phyloP scores from a whole-genome alignment of 2,113 vertebrate species.

The Perca fluviatilis region DNA sequence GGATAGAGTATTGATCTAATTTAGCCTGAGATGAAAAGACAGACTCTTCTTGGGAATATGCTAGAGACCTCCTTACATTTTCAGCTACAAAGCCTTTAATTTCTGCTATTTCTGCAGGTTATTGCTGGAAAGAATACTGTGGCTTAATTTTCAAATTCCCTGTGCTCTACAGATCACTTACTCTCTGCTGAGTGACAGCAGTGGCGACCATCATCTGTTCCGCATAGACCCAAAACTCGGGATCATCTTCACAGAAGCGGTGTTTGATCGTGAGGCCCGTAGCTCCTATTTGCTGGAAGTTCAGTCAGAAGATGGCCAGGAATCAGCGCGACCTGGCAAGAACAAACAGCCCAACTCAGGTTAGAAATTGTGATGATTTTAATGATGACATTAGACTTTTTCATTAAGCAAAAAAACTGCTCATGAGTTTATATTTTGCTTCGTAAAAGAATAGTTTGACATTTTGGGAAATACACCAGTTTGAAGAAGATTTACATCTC shows the following conservation, averaged over 20 bases:
- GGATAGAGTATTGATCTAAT: slow-evolving; percentile 41
- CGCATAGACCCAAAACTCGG: slow-evolving; percentile 87
- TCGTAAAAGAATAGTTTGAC: background rate
- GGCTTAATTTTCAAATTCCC: slow-evolving; percentile 24
- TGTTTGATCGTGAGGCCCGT: slow-evolving; percentile 92
- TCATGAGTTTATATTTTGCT: background rate
- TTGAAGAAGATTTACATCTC: background rate
- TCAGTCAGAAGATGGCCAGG: slow-evolving; percentile 89
- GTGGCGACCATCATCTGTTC: slow-evolving; percentile 88
- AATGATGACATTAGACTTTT: background rate
- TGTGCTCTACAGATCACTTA: slow-evolving; percentile 88
- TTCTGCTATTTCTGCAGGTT: slow-evolving; percentile 18
- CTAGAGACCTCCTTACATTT: slow-evolving; percentile 44
- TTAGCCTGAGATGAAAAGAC: slow-evolving; percentile 29
- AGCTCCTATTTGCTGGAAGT: slow-evolving; percentile 91
- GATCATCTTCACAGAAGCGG: slow-evolving; percentile 87
- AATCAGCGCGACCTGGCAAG: slow-evolving; percentile 90
- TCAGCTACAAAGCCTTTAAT: slow-evolving; percentile 28
- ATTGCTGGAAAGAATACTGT: slow-evolving; percentile 13
- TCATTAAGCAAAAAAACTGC: background rate
- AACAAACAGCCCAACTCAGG: slow-evolving; percentile 91
- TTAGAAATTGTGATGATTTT: slow-evolving; percentile 51
- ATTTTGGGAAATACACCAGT: background rate
- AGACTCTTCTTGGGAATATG: slow-evolving; percentile 3
- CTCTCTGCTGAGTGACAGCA: slow-evolving; percentile 88